A percentile compares a stretch with the other conserved stretches of the same genome.
Conservation (phyloP, 1,140 invertebrate species). For the Cotesia typhae region DNA sequence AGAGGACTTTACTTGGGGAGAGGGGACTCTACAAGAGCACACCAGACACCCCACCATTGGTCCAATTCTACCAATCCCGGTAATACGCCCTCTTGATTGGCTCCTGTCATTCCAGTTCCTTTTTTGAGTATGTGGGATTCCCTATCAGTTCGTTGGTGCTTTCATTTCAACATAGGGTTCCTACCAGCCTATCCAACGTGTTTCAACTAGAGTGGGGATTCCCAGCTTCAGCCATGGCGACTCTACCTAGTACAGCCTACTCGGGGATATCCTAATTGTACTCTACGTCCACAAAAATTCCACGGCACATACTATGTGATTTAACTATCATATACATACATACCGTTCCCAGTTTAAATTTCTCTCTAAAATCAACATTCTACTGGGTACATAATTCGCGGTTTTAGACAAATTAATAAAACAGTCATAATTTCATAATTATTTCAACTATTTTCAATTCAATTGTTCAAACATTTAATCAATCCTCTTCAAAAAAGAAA, state of each 20-base stretch:
- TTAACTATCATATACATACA: background rate
- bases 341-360: too few relatives aligned
- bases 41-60: slow-evolving; percentile 51
- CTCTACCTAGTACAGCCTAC: slow-evolving; percentile 40
- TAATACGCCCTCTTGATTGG: slow-evolving; percentile 21
- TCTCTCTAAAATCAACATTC: too few relatives aligned
- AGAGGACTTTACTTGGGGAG: slow-evolving; percentile 49
- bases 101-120: background rate
- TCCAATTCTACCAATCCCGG: slow-evolving; percentile 42
- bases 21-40: background rate
- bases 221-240: slow-evolving; percentile 38
- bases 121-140: slow-evolving; percentile 18
- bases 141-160: slow-evolving; percentile 31
- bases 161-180: background rate
- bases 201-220: slow-evolving; percentile 25
- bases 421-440: too few relatives aligned
- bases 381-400: too few relatives aligned
- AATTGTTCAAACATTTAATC: too few relatives aligned
- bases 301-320: background rate
- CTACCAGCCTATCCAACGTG: slow-evolving; percentile 29
- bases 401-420: too few relatives aligned
- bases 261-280: slow-evolving; percentile 22
- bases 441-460: too few relatives aligned
- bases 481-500: too few relatives aligned
- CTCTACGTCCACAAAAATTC: slow-evolving; percentile 16